Evolutionary conservation across 2,888 invertebrate species (phyloP), one percentile per base, ranked within the genome.

Genomic region (Antheraea assamensis): DNA sequence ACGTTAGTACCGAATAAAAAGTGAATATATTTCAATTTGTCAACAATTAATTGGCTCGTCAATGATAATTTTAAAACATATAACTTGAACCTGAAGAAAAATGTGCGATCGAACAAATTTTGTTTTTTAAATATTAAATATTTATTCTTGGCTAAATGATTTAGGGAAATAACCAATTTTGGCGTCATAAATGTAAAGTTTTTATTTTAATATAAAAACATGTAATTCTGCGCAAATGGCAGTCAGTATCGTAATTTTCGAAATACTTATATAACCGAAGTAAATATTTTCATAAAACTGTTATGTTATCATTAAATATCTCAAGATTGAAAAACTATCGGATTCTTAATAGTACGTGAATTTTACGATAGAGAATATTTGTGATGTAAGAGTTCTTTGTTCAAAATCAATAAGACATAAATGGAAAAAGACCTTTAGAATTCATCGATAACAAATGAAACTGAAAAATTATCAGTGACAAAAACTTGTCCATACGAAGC

Each of bases 401-500:
- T 27, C 15, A 27, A 27, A 15, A 61, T 8, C 5, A 24, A 58
- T 61, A 27, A 61, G 15, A 10, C 27, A 27, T 27, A 61, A 61
- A 61, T 27, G 13, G 24, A 61, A 61, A 15, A 61, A 61, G 15
- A 61, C 2, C 24, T 24, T 4, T 30, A 64, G 4, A 64, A 15
- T n/a, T 24, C 3, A 30, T 13, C 27, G 15, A 27, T 10, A 21
- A 64, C 61, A 17, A 64, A 64, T 75, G 75, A 82, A 85, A 88
- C 84, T 84, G 24, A 30, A 19, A 66, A 30, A 17, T n/a, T 35
- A 68, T 35, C 35, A n/a, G 35, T n/a, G 68, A 35, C 35, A 68
- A 68, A 68, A 66, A 68, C 3, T 21, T n/a, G 31, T 68, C 83
- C 81, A 84, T 80, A 83, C 83, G 85, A 89, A 90, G 85, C 86